Evolutionary conservation across 2,113 vertebrate genomes (phyloP).

Genomic region (Lepisosteus oculatus): DNA sequence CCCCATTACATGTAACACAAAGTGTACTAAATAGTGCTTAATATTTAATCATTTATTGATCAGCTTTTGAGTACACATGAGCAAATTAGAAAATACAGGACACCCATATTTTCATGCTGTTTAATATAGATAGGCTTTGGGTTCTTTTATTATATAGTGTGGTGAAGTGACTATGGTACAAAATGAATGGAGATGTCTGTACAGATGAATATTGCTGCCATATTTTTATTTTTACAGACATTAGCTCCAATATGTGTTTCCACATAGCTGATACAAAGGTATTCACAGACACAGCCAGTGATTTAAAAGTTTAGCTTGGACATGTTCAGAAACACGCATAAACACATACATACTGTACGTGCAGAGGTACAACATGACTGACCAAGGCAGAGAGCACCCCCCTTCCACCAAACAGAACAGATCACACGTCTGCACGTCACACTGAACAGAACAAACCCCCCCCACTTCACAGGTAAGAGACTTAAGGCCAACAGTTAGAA

Average conservation of each 20-base stretch:
- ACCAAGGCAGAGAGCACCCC: too few species aligned
- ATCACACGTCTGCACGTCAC: too few species aligned
- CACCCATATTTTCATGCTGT: slow-evolving; percentile 51
- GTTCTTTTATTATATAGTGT: slow-evolving; percentile 39
- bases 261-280: background rate
- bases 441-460: too few species aligned
- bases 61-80: too few species aligned
- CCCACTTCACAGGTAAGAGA: too few species aligned
- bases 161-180: slow-evolving; percentile 37
- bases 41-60: too few species aligned
- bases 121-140: slow-evolving; percentile 57
- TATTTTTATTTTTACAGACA: slow-evolving; percentile 26
- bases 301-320: background rate
- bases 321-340: background rate
- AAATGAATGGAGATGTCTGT: slow-evolving; percentile 33
- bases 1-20: too few species aligned
- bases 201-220: slow-evolving; percentile 47
- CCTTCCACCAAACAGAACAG: too few species aligned
- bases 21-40: too few species aligned
- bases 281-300: background rate
- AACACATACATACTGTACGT: background rate
- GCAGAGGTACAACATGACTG: too few species aligned
- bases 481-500: too few species aligned
- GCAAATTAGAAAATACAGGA: slow-evolving; percentile 3
- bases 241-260: background rate